Percentiles rank a stretch among this genome's conserved stretches.
phyloP scores from a whole-genome alignment of 2,888 invertebrate species.

The Melolontha melolontha region DNA sequence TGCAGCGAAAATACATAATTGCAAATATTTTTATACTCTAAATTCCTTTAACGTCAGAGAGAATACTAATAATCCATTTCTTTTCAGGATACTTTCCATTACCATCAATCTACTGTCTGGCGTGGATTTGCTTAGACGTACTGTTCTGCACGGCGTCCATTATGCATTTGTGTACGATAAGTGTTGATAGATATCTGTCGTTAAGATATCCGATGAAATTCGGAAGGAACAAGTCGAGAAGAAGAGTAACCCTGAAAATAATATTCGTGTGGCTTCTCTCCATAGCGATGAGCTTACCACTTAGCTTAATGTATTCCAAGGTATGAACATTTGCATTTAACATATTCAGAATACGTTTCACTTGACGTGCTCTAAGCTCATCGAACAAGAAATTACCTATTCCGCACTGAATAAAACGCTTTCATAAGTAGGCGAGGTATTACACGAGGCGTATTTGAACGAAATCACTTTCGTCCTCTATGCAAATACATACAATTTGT shows the following conservation, averaged over 20 bases:
- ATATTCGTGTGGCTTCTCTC: conserved; percentile 94
- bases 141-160: conserved; percentile 97
- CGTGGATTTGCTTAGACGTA: conserved; percentile 96
- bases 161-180: conserved; percentile 96
- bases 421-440: no score
- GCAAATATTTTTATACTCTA: no score
- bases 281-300: conserved; percentile 90
- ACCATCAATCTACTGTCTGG: conserved; percentile 87
- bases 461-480: no score
- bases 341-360: background rate
- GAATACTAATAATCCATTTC: conserved; percentile 41
- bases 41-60: no score
- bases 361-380: background rate
- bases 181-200: conserved; percentile 93
- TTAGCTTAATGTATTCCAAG: conserved; percentile 90
- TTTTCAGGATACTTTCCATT: conserved; percentile 84
- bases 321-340: conserved; percentile 65
- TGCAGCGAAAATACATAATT: no score
- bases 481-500: no score
- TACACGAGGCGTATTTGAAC: no score
- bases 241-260: conserved; percentile 89
- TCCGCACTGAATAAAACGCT: no score
- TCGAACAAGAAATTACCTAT: no score
- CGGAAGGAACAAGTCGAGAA: conserved; percentile 88
- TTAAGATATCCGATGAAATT: conserved; percentile 94